Base-by-base conservation (phyloP, 2,113 vertebrate species). In the Hemiprocne comata region DNA sequence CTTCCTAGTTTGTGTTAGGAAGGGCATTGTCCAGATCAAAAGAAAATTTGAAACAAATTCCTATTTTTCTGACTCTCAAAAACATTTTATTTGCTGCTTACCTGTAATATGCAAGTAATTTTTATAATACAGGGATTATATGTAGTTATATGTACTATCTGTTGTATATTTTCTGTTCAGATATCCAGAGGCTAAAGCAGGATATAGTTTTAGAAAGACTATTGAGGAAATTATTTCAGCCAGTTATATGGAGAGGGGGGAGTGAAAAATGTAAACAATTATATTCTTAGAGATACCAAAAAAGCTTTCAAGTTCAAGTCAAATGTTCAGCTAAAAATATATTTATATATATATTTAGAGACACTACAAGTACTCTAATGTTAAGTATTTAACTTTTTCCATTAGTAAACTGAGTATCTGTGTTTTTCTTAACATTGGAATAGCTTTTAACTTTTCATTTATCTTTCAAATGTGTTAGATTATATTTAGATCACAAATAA, bases 201-300 rank as follows among this genome's bases (percentile, higher is more conserved):
- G 4, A 78, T 26, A 2, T 4, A 71, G 24, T 79, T 92, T 48
- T 21, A 50, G 55, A 62, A 94, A 57, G 58, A 31, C 5, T 57
- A 53, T 24, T 12, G 6, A 50, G 8, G 1, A 75, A 84, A 54
- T 44, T 44, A 64, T 64, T 80, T 80, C 24, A 67, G 14, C 8
- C 20, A 64, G 5, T 67, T 71, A 2, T 24, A 28, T 14, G 6
- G 9, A 36, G 11, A 17, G 1, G 3, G 2, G 3, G 8, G 31
- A 76, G 24, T 40, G 3, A 77, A 90, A 80, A 64, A 50, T 31
- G 1, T 36, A 15, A 78, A 20, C 29, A 46, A 38, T n/a, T 58
- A 33, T 18, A 38, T 11, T 44, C 58, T 11, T 15, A 9, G 3
- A 50, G 38, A 40, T 64, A 62, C 1, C 2, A 67, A 19, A 13